Base-by-base conservation (phyloP, 2,797 vertebrate species). In the Danio aesculapii region DNA sequence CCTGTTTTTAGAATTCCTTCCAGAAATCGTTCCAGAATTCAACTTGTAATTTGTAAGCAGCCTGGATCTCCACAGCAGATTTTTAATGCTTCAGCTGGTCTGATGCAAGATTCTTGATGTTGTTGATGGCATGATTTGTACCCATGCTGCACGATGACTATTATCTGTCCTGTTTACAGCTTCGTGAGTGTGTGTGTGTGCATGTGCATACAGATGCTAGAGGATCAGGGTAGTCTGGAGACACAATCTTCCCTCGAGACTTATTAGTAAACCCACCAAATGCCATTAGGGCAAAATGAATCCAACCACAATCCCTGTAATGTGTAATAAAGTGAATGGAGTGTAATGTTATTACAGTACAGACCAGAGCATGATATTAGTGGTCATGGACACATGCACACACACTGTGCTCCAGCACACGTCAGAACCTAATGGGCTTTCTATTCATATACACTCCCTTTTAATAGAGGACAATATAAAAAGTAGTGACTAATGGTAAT, bases 221-320 rank as follows among this genome's bases (percentile, higher is more conserved):
- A 7, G 73, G 79, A 78, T 47, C 61, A 66, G 70, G 47, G 68
- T 19, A 75, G 47, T 61, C 59, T 43, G 46, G 77, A 78, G 71
- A 71, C 47, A 59, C 5, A 30, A 64, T 82, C 67, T 21, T 82
- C 87, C 79, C 82, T 52, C 0, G 86, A 89, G 89, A 83, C 90
- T 92, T 90, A 91, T 93, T 92, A 92, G 89, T 88, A 86, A 88
- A 89, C 88, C 85, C 86, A 89, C 89, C 88, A 91, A 92, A 91
- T 92, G 90, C 87, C 90, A 92, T 93, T 91, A 89, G 90, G 86
- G 82, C 84, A 77, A 90, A 92, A 92, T 92, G 89, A 91, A 91
- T 81, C 90, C 87, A 79, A 85, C 87, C 88, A 83, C 81, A 67
- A 79, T 84, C 84, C 72, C 88, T 80, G 88, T 89, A 88, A 91